Percentiles rank a stretch among this genome's conserved stretches.
Conservation (phyloP, 2,888 invertebrate genomes). For the Drosophila prostipennis region DNA sequence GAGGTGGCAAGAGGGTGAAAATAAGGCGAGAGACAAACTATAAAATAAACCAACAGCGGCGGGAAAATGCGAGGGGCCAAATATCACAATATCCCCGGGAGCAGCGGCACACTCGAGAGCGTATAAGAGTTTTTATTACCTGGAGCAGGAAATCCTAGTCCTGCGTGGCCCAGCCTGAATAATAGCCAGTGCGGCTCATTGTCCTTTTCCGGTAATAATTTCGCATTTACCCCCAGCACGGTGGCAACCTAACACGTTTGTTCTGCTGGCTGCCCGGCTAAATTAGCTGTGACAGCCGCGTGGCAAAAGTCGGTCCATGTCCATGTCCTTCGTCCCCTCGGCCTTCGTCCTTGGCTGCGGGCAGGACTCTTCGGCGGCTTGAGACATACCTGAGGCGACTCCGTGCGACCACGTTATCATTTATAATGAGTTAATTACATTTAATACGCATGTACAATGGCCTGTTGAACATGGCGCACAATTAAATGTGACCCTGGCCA, state of each 20-base stretch:
- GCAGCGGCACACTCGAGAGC: conserved; percentile 53
- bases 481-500: conserved; percentile 74
- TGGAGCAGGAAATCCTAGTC: conserved; percentile 6
- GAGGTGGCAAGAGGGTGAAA: conserved; percentile 55
- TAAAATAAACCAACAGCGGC: conserved; percentile 63
- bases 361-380: conserved; percentile 52
- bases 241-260: conserved; percentile 61
- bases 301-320: conserved; percentile 7
- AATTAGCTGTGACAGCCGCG: conserved; percentile 73
- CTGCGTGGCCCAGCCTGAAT: conserved; percentile 43
- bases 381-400: conserved; percentile 58
- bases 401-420: conserved; percentile 74
- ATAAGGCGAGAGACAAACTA: conserved; percentile 70
- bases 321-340: not conserved
- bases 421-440: conserved; percentile 81
- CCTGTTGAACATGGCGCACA: conserved; percentile 77
- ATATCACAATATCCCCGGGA: conserved; percentile 59
- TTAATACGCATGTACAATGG: conserved; percentile 79
- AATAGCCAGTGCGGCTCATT: conserved; percentile 71
- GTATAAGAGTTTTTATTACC: conserved; percentile 62
- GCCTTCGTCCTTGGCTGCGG: not conserved
- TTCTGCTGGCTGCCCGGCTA: conserved; percentile 44
- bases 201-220: conserved; percentile 74
- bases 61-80: conserved; percentile 35
- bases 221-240: conserved; percentile 62